Evolutionary conservation across 1,140 invertebrate species (phyloP), one percentile per base, ranked within the genome.

Genomic region (Drosophila grimshawi): DNA sequence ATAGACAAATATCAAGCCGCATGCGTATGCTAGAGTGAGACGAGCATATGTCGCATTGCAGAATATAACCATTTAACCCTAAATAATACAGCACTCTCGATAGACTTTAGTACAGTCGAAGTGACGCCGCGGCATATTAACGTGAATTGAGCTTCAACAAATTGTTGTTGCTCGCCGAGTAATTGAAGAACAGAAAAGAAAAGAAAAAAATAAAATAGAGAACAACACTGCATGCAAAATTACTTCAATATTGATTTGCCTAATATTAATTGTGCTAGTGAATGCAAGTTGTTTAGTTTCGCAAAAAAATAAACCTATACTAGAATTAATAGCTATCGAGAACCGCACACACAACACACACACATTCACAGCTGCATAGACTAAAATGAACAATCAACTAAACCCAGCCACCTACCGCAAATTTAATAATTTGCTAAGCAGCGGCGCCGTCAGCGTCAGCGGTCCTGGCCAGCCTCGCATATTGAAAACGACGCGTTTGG

Each of bases 401-500:
- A 92, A 78, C 67, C 91, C 81, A 73, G 79, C 91, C 45, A 86
- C 83, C 73, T 92, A 91, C 52, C 88, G 90, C 68, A 92, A 92
- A 82, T 92, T 92, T 60, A 92, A 92, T 71, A 92, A 92, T 82
- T 80, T 92, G 76, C 80, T 92, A 3, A 89, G 81, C 46, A 92
- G 92, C 79, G 92, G 92, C 43, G 89, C 92, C 33, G 92, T 92
- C 19, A 92, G 90, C 51, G 91, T 92, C 11, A 91, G 86, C 52
- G 92, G 91, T 45, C 92, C 92, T 48, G 86, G 85, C 43, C 91
- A 92, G 61, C 86, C 90, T 30, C 86, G 92, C 48, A 91, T 91
- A 51, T 70, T 92, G 30, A 80, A 92, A 79, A 81, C 91, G 48
- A 78, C 91, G 74, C 76, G 83, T 3, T 43, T 89, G n/a, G 73